Base-by-base conservation (phyloP, 2,888 invertebrate species). In the Gymnoscelis rufifasciata region DNA sequence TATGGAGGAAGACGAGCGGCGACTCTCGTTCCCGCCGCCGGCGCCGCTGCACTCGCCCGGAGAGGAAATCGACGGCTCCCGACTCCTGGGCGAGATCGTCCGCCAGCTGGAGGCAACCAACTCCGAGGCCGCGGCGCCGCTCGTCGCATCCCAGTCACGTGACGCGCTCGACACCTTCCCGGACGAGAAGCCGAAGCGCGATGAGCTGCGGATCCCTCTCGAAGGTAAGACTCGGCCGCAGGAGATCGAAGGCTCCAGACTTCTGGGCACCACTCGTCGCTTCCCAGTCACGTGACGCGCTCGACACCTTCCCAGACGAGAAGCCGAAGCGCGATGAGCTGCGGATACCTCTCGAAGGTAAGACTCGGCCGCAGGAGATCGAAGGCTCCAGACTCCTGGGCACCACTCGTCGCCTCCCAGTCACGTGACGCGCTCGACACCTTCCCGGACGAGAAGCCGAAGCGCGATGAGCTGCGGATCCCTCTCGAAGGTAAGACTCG, bases 1-100 rank as follows among this genome's bases (percentile, higher is more conserved):
- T 62, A 87, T 87, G 84, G 86, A 86, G 74, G 87, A 87, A 71
- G 87, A 84, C 82, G 87, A 88, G 75, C 77, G 87, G 75, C 81
- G 87, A 69, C 76, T 86, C 65, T 88, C 87, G 70, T 88, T 88
- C 75, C 86, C 86, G 77, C 86, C 87, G 77, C 87, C 83, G 75
- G 87, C 86, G 78, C 86, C 87, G 73, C 83, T 87, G 57, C 70
- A 86, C 76, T 88, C 88, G 66, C 88, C 88, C 61, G 83, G 87
- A 62, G 88, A 88, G 67, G 88, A 89, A 73, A 86, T 88, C 64
- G 89, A 89, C 69, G 88, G 88, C 57, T 89, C 89, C 48, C 83
- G 88, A 53, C 73, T 89, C 46, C 76, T 89, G 46, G 69, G 87
- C 47, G 88, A 88, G 73, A 89, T 89, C 59, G 88, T 88, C 52